A percentile compares a stretch with the other conserved stretches of the same genome.
Evolutionary conservation across 2,113 vertebrate genomes (phyloP).

Genomic region (Anguilla japonica): DNA sequence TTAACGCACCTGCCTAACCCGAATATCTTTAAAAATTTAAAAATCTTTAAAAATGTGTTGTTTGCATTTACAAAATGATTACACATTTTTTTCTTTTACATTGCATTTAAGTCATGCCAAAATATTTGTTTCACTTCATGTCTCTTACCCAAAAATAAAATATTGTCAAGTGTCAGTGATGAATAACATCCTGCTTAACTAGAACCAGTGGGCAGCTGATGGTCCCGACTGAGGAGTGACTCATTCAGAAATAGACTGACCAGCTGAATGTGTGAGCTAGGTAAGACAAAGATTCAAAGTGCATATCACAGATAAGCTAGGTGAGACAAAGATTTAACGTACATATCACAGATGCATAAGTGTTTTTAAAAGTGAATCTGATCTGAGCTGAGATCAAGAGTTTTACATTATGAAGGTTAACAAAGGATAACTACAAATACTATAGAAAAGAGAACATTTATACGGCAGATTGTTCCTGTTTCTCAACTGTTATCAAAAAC

Average conservation of each 20-base stretch:
- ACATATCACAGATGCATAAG: background rate
- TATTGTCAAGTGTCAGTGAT: background rate
- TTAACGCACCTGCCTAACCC: no score
- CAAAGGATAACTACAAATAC: background rate
- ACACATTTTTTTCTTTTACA: background rate
- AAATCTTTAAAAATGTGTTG: background rate
- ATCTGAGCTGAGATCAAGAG: background rate
- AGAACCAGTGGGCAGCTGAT: background rate
- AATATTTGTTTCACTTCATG: background rate
- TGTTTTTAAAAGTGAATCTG: background rate
- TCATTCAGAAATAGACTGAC: background rate
- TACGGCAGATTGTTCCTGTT: background rate
- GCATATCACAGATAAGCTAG: background rate
- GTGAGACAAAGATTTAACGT: background rate
- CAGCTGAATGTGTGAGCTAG: background rate
- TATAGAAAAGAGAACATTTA: background rate
- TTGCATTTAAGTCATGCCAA: background rate
- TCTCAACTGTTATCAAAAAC: background rate
- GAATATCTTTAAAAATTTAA: background rate
- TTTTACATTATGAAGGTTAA: background rate
- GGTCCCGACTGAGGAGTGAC: background rate
- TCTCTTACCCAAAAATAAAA: background rate
- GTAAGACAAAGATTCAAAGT: no score
- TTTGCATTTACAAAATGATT: background rate
- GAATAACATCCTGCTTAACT: background rate